Percentiles rank a stretch among this genome's conserved stretches.
These are phyloP conservation scores for Philypnodon macrostomus DNA, from an alignment of 2,797 vertebrate species.

Conservation along the genomic window DNA sequence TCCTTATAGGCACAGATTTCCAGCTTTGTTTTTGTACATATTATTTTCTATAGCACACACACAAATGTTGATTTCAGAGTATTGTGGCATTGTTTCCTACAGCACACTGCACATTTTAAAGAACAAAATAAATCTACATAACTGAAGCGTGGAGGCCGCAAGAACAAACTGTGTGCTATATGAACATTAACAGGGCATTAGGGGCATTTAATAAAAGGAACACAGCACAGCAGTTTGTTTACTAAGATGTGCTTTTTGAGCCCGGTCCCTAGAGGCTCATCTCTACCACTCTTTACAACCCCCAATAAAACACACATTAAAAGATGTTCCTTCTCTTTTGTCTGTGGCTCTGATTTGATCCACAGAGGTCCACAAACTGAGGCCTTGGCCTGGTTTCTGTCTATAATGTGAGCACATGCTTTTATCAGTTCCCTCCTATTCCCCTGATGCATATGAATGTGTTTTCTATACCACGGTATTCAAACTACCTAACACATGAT, in stretches of 20 bases:
- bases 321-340: slow-evolving; percentile 57
- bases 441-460: slow-evolving; percentile 16
- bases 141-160: slow-evolving; percentile 14
- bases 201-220: slow-evolving; percentile 10
- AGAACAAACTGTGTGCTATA: slow-evolving; percentile 25
- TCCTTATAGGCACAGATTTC: too few species aligned
- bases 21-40: too few species aligned
- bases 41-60: too few species aligned
- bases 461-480: too few species aligned
- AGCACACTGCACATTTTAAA: too few species aligned
- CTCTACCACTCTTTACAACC: slow-evolving; percentile 57
- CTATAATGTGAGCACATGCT: slow-evolving; percentile 32
- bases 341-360: slow-evolving; percentile 59
- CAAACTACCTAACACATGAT: too few species aligned
- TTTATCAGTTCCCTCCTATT: slow-evolving; percentile 8
- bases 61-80: too few species aligned
- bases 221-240: slow-evolving; percentile 53
- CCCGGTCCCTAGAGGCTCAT: slow-evolving; percentile 48
- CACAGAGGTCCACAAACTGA: slow-evolving; percentile 34
- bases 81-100: too few species aligned
- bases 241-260: slow-evolving; percentile 40
- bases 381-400: slow-evolving; percentile 36
- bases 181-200: background rate
- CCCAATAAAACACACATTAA: slow-evolving; percentile 69
- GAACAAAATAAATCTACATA: slow-evolving; percentile 50